A percentile compares a stretch with the other conserved stretches of the same genome.
Evolutionary conservation across 2,797 vertebrate genomes (phyloP).

Genomic region (Halcyon badia): DNA sequence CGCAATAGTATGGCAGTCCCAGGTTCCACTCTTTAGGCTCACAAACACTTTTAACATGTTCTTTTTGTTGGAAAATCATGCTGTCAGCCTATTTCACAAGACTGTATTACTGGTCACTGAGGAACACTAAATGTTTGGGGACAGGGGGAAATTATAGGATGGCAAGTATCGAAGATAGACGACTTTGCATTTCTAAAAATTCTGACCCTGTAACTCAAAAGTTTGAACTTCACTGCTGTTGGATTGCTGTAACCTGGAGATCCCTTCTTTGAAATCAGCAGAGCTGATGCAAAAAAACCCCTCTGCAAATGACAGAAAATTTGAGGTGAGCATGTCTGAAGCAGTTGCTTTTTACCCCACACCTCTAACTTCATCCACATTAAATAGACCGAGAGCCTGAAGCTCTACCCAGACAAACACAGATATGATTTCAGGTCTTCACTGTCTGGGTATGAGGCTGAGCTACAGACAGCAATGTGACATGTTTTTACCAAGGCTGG

Average conservation of each 20-base stretch:
- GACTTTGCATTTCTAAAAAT: not conserved
- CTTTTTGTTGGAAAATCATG: not conserved
- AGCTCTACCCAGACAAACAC: not conserved
- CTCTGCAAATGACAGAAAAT: not conserved
- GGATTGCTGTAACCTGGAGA: not conserved
- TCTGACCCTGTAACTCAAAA: not conserved
- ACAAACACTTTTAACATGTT: not conserved
- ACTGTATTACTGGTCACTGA: rapidly evolving
- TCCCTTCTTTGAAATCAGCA: not conserved
- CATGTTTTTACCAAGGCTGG: not conserved
- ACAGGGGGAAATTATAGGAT: rapidly evolving
- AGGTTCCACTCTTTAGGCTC: not conserved
- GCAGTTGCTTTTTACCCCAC: not conserved
- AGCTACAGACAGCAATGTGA: not conserved
- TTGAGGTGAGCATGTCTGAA: rapidly evolving
- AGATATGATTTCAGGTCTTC: constrained; percentile 29
- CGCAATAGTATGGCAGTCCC: rapidly evolving
- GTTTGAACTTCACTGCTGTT: not conserved
- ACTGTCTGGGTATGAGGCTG: constrained; percentile 4
- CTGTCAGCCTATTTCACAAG: not conserved
- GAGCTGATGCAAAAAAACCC: not conserved
- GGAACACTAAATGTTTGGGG: not conserved
- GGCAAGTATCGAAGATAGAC: not conserved
- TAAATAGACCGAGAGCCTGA: not conserved
- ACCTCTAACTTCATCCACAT: not conserved